Percentiles rank a stretch among this genome's conserved stretches.
Evolutionary conservation across 2,797 vertebrate species (phyloP).

Genomic region (Brachymystax lenok): DNA sequence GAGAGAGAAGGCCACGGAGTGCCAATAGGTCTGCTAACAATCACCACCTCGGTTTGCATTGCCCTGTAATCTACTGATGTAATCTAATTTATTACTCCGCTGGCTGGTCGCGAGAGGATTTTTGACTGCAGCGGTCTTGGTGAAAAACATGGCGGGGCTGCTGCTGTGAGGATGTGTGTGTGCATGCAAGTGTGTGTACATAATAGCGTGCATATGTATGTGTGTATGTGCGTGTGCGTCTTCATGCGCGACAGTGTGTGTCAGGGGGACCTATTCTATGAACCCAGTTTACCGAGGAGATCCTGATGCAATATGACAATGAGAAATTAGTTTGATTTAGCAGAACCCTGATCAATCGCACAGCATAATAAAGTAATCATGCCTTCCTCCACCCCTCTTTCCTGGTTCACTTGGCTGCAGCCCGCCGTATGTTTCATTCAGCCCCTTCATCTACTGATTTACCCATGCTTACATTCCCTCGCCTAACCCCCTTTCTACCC

Average conservation of each 20-base stretch:
- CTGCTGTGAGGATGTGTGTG: neutral
- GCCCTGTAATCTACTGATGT: constrained; percentile 69
- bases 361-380: constrained; percentile 67
- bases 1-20: constrained; percentile 56
- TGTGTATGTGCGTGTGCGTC: neutral
- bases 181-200: neutral
- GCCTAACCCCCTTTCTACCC: constrained; percentile 62
- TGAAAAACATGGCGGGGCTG: too few species aligned
- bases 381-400: constrained; percentile 36
- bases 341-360: constrained; percentile 56
- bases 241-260: too few species aligned
- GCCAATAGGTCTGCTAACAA: constrained; percentile 69
- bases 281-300: constrained; percentile 41
- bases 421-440: constrained; percentile 50
- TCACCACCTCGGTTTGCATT: constrained; percentile 51
- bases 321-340: constrained; percentile 59
- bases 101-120: constrained; percentile 8
- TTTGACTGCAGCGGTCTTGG: constrained; percentile 17
- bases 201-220: neutral
- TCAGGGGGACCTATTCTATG: constrained; percentile 8
- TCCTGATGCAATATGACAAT: constrained; percentile 62
- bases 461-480: constrained; percentile 67
- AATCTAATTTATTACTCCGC: constrained; percentile 51
- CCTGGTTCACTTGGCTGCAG: constrained; percentile 65
- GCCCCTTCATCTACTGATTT: constrained; percentile 32